Evolutionary conservation across 1,140 invertebrate species (phyloP), one percentile per base, ranked within the genome.

Genomic region (Drosophila eugracilis): DNA sequence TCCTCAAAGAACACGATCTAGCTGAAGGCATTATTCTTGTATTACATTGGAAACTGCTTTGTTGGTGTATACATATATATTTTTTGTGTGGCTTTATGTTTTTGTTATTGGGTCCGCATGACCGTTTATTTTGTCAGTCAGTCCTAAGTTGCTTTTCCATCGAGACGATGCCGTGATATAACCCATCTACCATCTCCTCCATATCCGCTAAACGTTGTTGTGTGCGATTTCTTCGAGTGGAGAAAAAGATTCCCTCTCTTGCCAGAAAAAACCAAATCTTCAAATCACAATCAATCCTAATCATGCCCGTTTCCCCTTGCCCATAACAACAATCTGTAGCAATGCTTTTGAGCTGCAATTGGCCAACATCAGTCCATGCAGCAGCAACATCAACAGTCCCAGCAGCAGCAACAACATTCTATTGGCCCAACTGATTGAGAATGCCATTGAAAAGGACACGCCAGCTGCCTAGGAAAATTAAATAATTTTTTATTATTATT

Each of bases 311-410:
- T 30, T 26, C 34, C 59, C 60, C 54, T 65, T 47, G 60, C 60
- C 57, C 22, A 32, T n/a, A 6, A 19, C 21, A 58, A n/a, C 39
- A 22, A 21, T 21, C 36, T 17, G 44, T 50, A 84, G 79, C 59
- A 84, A 58, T 58, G 80, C 80, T 32, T 85, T 84, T 50, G 79
- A 84, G 71, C 32, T 59, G 63, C 63, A 63, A 53, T 52, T 65
- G 57, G 54, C 26, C 63, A 58, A 78, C 80, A 72, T 50, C 54
- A 72, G 53, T 24, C 26, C 53, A 44, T 24, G 30, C 66, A 44
- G 17, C 45, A 49, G 42, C 75, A 67, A 73, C 45, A 79, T 19
- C 45, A 75, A 44, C 50, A 73, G 60, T 52, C 59, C 59, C 37
- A 26, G 17, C 70, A 47, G 55, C 41, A 71, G 17, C 37, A 36